A percentile compares a stretch with the other conserved stretches of the same genome.
Evolutionary conservation across 2,888 invertebrate species (phyloP).

Genomic region (Nebria salina): DNA sequence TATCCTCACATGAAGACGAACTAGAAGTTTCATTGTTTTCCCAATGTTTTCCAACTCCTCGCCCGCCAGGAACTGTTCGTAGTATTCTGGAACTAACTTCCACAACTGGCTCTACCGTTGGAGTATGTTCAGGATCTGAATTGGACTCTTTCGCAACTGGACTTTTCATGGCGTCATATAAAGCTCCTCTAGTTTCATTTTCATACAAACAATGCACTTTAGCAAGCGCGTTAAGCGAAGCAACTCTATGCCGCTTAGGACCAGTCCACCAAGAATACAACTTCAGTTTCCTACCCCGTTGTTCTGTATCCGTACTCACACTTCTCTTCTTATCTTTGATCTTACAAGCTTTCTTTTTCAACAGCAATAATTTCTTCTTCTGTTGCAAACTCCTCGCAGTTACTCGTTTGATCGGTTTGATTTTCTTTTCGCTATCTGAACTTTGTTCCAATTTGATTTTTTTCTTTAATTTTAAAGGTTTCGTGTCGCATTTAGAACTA

Average conservation of each 20-base stretch:
- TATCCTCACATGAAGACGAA: conserved; percentile 59
- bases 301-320: conserved; percentile 49
- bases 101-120: conserved; percentile 17
- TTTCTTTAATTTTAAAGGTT: conserved; percentile 21
- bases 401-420: conserved; percentile 56
- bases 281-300: conserved; percentile 65
- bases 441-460: conserved; percentile 46
- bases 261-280: conserved; percentile 78
- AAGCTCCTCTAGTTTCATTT: conserved; percentile 82
- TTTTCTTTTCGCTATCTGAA: conserved; percentile 48
- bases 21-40: conserved; percentile 77
- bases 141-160: conserved; percentile 47
- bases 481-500: conserved; percentile 8
- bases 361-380: conserved; percentile 54
- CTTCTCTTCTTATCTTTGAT: conserved; percentile 48
- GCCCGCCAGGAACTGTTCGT: conserved; percentile 77
- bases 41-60: conserved; percentile 85
- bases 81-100: conserved; percentile 66
- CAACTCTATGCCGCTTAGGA: conserved; percentile 85
- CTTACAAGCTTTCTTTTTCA: conserved; percentile 50
- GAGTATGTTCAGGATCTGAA: conserved; percentile 43
- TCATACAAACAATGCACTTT: conserved; percentile 93
- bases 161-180: conserved; percentile 66
- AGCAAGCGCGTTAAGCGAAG: conserved; percentile 87
- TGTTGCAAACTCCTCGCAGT: conserved; percentile 52